Conservation (phyloP, 2,797 vertebrate genomes). For the Cottoperca gobio region DNA sequence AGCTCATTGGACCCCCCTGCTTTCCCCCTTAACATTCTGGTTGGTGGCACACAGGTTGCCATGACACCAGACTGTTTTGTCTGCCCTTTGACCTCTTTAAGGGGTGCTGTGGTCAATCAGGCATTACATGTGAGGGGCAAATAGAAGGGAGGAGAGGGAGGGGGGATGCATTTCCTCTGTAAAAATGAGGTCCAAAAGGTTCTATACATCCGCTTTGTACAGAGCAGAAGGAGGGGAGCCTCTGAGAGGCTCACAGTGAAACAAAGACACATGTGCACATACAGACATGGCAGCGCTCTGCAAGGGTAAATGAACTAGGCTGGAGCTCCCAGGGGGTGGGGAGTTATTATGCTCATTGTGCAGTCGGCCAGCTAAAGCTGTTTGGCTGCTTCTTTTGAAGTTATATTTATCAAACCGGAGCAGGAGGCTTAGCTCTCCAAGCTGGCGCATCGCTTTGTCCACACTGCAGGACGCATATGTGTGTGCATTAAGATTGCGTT, state of each 20-base stretch:
- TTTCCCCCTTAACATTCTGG: slow-evolving; percentile 73
- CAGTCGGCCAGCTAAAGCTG: slow-evolving; percentile 81
- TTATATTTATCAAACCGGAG: slow-evolving; percentile 84
- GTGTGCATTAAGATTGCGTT: slow-evolving; percentile 58
- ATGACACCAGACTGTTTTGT: slow-evolving; percentile 91
- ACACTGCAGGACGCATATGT: slow-evolving; percentile 58
- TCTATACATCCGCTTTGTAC: slow-evolving; percentile 83
- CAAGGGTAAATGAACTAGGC: slow-evolving; percentile 82
- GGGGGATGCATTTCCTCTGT: slow-evolving; percentile 77
- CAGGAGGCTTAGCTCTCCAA: slow-evolving; percentile 77
- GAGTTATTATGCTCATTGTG: slow-evolving; percentile 83
- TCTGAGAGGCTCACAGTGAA: slow-evolving; percentile 70
- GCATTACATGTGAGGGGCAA: slow-evolving; percentile 87
- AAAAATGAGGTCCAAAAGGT: slow-evolving; percentile 82
- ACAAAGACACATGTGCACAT: slow-evolving; percentile 86
- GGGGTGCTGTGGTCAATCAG: slow-evolving; percentile 89
- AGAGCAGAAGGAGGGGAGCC: slow-evolving; percentile 78
- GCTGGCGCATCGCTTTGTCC: slow-evolving; percentile 76
- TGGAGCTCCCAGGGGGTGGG: slow-evolving; percentile 79
- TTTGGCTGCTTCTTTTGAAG: slow-evolving; percentile 85
- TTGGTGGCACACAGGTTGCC: slow-evolving; percentile 88
- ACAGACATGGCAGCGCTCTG: slow-evolving; percentile 71
- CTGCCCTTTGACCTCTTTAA: slow-evolving; percentile 89
- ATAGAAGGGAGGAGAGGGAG: slow-evolving; percentile 70
- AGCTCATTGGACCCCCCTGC: slow-evolving; percentile 70